Conservation (phyloP, 2,888 invertebrate genomes). For the Crossocerus cetratus region DNA sequence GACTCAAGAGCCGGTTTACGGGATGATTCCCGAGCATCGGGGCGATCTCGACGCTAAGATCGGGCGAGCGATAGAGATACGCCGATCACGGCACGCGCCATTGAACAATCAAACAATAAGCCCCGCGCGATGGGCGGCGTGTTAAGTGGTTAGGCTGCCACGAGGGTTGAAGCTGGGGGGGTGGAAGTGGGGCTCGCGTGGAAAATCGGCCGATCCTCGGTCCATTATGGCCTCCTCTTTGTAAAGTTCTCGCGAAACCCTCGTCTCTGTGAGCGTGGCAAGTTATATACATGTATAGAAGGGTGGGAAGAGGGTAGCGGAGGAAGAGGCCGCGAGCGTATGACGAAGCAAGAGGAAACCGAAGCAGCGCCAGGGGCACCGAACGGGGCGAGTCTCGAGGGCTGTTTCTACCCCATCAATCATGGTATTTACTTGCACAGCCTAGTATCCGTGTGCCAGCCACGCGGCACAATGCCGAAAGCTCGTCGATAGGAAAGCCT, state of each 20-base stretch:
- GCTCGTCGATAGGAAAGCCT: conserved; percentile 58
- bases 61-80: conserved; percentile 10
- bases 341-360: conserved; percentile 10
- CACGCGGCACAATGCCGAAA: conserved; percentile 59
- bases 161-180: conserved; percentile 7
- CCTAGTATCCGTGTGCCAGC: conserved; percentile 41
- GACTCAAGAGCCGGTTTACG: too few species aligned
- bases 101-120: conserved; percentile 56
- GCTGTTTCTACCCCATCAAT: conserved; percentile 69
- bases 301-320: conserved; percentile 12
- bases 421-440: conserved; percentile 66
- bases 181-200: conserved; percentile 26
- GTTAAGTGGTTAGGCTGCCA: conserved; percentile 49
- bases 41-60: neutral
- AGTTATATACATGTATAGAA: neutral
- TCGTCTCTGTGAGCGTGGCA: neutral
- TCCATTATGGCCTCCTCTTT: conserved; percentile 58
- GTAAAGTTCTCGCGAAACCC: conserved; percentile 53
- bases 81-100: conserved; percentile 36
- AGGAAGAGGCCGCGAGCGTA: conserved; percentile 15
- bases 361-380: neutral
- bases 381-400: conserved; percentile 48
- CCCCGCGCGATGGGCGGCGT: conserved; percentile 33
- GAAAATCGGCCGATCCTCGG: conserved; percentile 45
- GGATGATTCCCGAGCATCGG: too few species aligned